Evolutionary conservation across 2,797 vertebrate genomes (phyloP), one percentile per base, ranked within the genome.

Genomic region (Florisuga fusca): DNA sequence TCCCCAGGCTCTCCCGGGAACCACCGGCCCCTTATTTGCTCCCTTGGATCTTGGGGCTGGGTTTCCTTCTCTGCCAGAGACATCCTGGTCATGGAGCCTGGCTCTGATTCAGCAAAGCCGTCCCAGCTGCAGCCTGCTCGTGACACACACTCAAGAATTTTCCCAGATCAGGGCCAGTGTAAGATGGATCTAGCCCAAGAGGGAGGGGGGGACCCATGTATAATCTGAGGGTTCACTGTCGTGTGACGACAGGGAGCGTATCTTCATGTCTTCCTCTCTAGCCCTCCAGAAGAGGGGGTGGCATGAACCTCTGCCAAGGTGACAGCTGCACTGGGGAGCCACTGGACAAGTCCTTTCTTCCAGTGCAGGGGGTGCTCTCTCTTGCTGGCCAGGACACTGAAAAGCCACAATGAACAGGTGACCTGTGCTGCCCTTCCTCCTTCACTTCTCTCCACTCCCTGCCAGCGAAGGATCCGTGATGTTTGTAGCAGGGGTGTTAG

Each of bases 371-470:
- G 33, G 76, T 53, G 76, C 82, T 86, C 1, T 0, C 31, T 66
- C 38, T 71, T 0, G 0, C 68, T 43, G 64, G 38, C n/a, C 41
- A 36, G 72, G 29, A 36, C 55, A 10, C 21, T 0, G 1, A 68
- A 66, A 50, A 86, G 66, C 38, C 64, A 34, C 5, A 2, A 1
- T 2, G n/a, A 17, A 31, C 16, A 8, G 27, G 73, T 67, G 76
- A 74, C 38, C 73, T 63, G 51, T 27, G 4, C 38, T 59, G 66
- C 69, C 33, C 77, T 89, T 93, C 50, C 33, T 75, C 54, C 5
- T 5, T 46, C 33, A 2, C 55, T 22, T 62, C 43, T 45, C 78
- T 51, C 36, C 67, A 50, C 43, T 78, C 25, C 36, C 18, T 19
- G 1, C 16, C 66, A 67, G 54, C 1, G 1, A 46, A 66, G 26